phyloP scores from a whole-genome alignment of 2,113 vertebrate genomes.

The Ceyx cyanopectus region DNA sequence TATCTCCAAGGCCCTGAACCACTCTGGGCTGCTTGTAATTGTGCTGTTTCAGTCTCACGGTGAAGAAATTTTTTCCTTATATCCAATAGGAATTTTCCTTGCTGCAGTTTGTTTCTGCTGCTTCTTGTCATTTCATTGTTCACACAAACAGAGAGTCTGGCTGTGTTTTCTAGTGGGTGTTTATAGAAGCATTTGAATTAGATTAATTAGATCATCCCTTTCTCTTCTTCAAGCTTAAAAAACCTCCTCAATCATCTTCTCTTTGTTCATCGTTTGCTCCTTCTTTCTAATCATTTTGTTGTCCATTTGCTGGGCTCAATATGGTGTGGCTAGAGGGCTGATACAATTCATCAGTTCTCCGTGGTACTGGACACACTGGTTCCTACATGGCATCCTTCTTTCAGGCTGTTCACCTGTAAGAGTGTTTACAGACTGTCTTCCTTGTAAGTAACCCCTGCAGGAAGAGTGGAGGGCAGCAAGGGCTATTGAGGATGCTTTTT shows the following conservation, averaged over 20 bases:
- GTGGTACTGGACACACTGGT: neutral
- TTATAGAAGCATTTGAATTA: neutral
- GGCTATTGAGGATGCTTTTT: neutral
- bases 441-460: neutral
- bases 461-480: neutral
- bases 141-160: neutral
- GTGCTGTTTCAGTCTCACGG: neutral
- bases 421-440: neutral
- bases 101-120: neutral
- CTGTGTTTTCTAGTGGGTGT: neutral
- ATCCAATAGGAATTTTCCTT: neutral
- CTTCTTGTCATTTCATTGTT: neutral
- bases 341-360: conserved; percentile 1
- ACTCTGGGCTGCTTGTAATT: neutral
- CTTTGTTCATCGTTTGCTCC: neutral
- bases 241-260: neutral
- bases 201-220: neutral
- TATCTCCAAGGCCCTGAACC: neutral
- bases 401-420: neutral
- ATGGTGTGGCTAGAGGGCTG: neutral
- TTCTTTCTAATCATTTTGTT: neutral
- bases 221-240: neutral
- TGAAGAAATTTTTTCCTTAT: neutral
- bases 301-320: neutral
- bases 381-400: neutral